Evolutionary conservation across 2,113 vertebrate genomes (phyloP).

Genomic region (Drymodes brunneopygia): DNA sequence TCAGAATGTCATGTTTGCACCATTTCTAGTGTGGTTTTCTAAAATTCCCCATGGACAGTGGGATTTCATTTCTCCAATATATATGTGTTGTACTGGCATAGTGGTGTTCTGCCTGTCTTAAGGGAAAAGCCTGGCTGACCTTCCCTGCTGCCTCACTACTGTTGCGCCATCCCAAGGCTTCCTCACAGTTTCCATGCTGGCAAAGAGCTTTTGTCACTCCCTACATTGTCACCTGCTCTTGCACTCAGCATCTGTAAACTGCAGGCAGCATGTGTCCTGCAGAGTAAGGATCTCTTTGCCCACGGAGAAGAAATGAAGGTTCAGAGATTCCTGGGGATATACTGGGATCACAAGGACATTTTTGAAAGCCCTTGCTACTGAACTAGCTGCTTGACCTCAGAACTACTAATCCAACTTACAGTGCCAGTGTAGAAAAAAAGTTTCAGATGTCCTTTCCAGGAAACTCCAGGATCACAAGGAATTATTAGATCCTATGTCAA

Average conservation of each 20-base stretch:
- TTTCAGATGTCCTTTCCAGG: background rate
- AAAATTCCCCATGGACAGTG: background rate
- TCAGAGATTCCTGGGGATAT: background rate
- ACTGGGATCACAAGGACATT: background rate
- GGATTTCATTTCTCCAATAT: background rate
- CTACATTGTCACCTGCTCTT: background rate
- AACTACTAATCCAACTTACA: background rate
- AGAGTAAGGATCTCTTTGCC: background rate
- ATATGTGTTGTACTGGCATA: fast-evolving
- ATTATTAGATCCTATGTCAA: background rate
- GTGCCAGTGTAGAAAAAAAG: background rate
- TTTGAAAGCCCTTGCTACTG: background rate
- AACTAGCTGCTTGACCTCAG: background rate
- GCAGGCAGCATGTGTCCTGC: background rate
- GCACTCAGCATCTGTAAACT: background rate
- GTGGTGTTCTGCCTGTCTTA: background rate
- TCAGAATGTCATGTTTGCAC: background rate
- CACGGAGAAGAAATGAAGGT: background rate
- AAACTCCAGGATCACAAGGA: background rate
- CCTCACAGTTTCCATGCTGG: background rate
- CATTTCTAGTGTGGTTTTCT: background rate
- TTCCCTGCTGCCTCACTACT: background rate
- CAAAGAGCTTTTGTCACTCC: background rate
- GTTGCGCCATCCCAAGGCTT: background rate
- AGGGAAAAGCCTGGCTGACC: background rate